Evolutionary conservation across 1,140 invertebrate species (phyloP), one percentile per base, ranked within the genome.

Genomic region (Brachionus rotundiformis): DNA sequence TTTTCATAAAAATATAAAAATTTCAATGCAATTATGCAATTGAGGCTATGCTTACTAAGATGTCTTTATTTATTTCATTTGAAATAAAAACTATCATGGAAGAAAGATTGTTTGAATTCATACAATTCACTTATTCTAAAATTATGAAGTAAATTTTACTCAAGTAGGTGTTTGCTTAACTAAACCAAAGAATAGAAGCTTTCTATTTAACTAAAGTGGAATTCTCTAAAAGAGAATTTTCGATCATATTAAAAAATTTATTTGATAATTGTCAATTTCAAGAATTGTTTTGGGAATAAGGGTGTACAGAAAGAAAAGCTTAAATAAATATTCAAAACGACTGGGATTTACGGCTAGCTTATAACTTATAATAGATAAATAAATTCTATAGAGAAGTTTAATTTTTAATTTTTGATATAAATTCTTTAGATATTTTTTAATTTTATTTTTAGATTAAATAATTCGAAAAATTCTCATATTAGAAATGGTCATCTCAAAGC

Each of bases 221-320:
- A 54, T 19, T 54, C 23, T 19, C 23, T n/a, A 54, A 25, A 54
- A 54, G 19, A 5, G n/a, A 49, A 54, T 54, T 41, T 41, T 41
- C 2, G 10, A 41, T 54, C 44, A n/a, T n/a, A n/a, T n/a, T 2
- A 49, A 49, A 49, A 49, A 49, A 49, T 25, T 19, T 41, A 54
- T 54, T 19, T 54, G 23, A 54, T 54, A 54, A 54, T 23, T 54
- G 61, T 63, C 61, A 63, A 63, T 63, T 63, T 29, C 25, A 63
- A 29, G 29, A 63, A 29, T 63, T 63, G 29, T 63, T 63, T 11
- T 11, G 61, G 61, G 61, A 63, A 63, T 63, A 29, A 33, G 29
- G 61, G n/a, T 23, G 8, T 8, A 7, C n/a, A 54, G 23, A 23
- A 54, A 23, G 6, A 16, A 54, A 54, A 54, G 47, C 8, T 54